These are phyloP conservation scores for Prunella fulvescens DNA, from an alignment of 2,113 vertebrate genomes.

Conservation along the genomic window DNA sequence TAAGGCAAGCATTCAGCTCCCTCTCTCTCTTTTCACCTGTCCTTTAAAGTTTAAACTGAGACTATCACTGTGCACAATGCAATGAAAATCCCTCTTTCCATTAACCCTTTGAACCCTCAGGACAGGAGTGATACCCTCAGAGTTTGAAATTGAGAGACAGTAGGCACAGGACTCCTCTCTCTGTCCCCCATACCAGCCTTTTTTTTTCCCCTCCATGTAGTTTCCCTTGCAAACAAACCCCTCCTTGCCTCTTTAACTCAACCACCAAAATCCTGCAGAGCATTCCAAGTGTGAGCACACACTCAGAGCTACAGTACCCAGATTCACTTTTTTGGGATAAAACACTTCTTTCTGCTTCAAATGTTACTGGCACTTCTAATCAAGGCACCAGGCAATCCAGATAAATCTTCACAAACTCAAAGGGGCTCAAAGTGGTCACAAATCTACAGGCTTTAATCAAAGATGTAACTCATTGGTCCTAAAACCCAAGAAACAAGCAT, in stretches of 20 bases:
- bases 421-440: not conserved
- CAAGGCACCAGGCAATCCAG: not conserved
- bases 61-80: not conserved
- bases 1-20: not conserved
- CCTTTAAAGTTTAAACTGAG: conserved; percentile 9
- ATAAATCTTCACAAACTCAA: not conserved
- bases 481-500: accelerated
- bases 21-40: conserved; percentile 40
- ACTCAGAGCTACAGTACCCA: accelerated
- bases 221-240: not conserved
- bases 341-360: not conserved
- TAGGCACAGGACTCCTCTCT: not conserved
- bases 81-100: not conserved
- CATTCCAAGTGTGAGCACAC: accelerated
- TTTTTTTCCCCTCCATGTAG: not conserved
- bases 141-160: not conserved
- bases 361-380: too few relatives aligned
- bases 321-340: not conserved
- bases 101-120: conserved; percentile 6
- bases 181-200: not conserved
- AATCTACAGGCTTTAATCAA: not conserved
- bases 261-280: not conserved
- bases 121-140: not conserved
- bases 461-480: not conserved
- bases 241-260: not conserved